phyloP scores from a whole-genome alignment of 2,888 invertebrate species.

The Hyalella azteca region DNA sequence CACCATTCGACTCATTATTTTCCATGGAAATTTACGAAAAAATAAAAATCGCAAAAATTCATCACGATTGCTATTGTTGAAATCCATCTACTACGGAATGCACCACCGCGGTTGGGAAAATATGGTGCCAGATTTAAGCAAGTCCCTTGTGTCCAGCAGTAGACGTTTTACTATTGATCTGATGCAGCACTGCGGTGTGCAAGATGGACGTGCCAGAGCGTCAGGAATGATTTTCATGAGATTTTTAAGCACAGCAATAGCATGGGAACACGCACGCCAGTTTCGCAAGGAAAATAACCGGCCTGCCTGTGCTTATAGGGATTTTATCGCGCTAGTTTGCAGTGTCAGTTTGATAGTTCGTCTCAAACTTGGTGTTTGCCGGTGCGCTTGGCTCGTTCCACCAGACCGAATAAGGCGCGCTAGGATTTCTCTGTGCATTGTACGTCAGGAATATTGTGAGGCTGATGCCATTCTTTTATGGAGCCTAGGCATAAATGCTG shows the following conservation, averaged over 20 bases:
- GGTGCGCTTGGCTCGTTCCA: slow-evolving; percentile 7
- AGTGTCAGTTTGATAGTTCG: slow-evolving; percentile 11
- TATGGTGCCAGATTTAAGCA: too few species aligned
- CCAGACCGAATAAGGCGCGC: slow-evolving; percentile 24
- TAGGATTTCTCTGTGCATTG: slow-evolving; percentile 1
- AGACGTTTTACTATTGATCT: too few species aligned
- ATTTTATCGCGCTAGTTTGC: slow-evolving; percentile 23
- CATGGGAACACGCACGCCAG: neutral
- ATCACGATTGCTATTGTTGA: too few species aligned
- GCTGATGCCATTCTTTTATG: slow-evolving; percentile 8
- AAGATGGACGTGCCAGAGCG: neutral
- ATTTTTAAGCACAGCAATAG: neutral
- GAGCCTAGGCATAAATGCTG: too few species aligned
- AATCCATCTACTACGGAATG: too few species aligned
- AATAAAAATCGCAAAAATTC: too few species aligned
- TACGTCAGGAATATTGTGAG: slow-evolving; percentile 3
- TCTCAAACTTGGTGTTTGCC: slow-evolving; percentile 31
- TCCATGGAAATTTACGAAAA: too few species aligned
- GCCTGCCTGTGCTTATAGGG: neutral
- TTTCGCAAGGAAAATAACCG: neutral
- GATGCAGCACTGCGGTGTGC: neutral
- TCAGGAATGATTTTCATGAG: neutral
- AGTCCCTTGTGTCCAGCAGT: too few species aligned
- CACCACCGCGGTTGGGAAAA: too few species aligned
- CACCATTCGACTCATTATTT: too few species aligned